These are phyloP conservation scores for Solenodon paradoxus DNA, from an alignment of 2,113 vertebrate genomes.

Conservation along the genomic window DNA sequence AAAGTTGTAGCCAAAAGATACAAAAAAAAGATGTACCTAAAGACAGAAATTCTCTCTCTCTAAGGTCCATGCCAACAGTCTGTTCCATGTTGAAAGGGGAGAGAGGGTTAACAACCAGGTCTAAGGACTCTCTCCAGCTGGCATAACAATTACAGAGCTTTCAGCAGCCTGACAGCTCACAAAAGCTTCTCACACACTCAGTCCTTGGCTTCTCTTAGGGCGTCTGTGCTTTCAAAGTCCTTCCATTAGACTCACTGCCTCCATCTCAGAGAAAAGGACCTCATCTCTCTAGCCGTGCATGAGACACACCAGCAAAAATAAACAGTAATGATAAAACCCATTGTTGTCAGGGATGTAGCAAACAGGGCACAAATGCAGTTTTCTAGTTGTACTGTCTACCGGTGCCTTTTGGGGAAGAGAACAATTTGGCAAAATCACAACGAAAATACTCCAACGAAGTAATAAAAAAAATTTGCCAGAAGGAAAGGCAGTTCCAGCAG, in stretches of 20 bases:
- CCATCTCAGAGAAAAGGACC: background rate
- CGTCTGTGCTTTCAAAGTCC: background rate
- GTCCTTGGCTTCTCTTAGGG: background rate
- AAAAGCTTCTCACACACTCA: background rate
- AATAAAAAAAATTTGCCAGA: background rate
- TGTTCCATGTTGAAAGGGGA: background rate
- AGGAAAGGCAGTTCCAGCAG: background rate
- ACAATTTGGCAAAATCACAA: background rate
- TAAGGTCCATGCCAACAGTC: background rate
- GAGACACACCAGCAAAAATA: background rate
- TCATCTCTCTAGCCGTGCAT: background rate
- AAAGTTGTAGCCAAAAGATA: background rate
- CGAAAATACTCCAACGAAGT: background rate
- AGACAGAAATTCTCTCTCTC: background rate
- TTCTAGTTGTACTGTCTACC: background rate
- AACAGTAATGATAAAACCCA: background rate
- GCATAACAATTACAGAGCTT: background rate
- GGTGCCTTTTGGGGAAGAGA: background rate
- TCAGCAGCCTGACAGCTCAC: background rate
- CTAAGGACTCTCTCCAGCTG: too few species aligned
- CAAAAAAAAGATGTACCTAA: background rate
- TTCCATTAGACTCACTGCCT: fast-evolving
- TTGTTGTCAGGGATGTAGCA: background rate
- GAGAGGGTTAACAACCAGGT: too few species aligned
- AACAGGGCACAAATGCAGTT: background rate